Base-by-base conservation (phyloP, 2,797 vertebrate genomes). In the Anomalospiza imberbis region DNA sequence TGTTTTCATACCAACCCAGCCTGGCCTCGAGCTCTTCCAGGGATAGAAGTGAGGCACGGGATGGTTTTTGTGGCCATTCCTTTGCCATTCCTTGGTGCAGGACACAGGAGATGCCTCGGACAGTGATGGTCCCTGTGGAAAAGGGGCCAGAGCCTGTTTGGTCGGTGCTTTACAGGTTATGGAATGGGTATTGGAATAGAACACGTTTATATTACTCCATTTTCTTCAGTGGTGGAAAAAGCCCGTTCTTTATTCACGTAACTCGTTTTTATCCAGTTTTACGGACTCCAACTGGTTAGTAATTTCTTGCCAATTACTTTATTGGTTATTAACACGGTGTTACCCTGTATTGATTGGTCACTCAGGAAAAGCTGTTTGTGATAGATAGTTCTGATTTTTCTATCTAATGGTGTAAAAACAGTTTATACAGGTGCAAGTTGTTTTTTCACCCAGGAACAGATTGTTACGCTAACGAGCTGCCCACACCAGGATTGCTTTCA, bases 81-180 rank as follows among this genome's bases (percentile, higher is more conserved):
- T 29, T 70, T 13, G 20, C 20, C 25, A 38, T 38, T 38, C 10
- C n/a, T 47, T 51, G 17, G 22, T 0, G 1, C 21, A 44, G 55
- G 66, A 20, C 26, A 17, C 32, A 4, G 47, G 55, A 71, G 17
- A 22, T 61, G 22, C 22, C 12, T 48, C 0, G 7, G 66, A 29
- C 25, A 9, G 26, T 2, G 47, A 50, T 38, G 62, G 21, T 53
- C 29, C 28, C 15, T 38, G 15, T 40, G 58, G 19, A 63, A 40
- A 63, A 47, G 15, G 19, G 5, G 29, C 10, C 15, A 22, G 58
- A 54, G 6, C 29, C 8, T 0, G 0, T 72, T 63, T 38, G 67
- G 48, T 19, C 0, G 2, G 17, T 38, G 18, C 48, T 6, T 53
- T 18, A 6, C 3, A 9, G n/a, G 15, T 47, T 28, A 12, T 32